Percentiles rank a stretch among this genome's conserved stretches.
These are phyloP conservation scores for Temnothorax unifasciatus DNA, from an alignment of 2,888 invertebrate genomes.

Conservation along the genomic window DNA sequence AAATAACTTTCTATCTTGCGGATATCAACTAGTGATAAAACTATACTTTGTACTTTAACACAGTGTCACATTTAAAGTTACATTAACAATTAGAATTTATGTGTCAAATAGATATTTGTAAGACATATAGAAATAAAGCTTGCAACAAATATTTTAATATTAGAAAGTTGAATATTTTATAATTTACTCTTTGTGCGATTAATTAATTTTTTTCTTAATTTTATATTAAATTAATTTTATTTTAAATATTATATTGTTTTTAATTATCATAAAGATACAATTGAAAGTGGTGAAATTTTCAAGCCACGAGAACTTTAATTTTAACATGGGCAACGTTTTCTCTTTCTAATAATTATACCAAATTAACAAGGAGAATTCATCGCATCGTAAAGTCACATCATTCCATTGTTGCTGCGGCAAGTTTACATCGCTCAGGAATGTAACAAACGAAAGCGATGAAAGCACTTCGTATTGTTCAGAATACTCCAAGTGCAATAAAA, in stretches of 20 bases:
- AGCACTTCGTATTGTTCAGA: constrained; percentile 31
- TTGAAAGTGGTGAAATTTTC: background rate
- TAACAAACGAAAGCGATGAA: constrained; percentile 20
- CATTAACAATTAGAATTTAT: background rate
- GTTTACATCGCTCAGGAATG: constrained; percentile 24
- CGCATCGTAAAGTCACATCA: constrained; percentile 10
- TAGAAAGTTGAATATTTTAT: background rate
- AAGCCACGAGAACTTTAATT: background rate
- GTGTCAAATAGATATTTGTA: background rate
- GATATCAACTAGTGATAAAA: background rate
- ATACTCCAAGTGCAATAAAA: constrained; percentile 9
- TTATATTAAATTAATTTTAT: background rate
- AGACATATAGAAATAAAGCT: background rate
- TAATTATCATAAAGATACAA: background rate
- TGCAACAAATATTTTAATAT: background rate
- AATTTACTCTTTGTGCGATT: background rate
- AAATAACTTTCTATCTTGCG: background rate
- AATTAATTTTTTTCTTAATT: background rate
- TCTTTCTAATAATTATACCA: constrained; percentile 26
- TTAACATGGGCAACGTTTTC: background rate
- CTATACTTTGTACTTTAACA: too few species aligned
- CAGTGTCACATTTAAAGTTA: background rate
- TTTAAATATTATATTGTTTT: background rate
- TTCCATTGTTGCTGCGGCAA: constrained; percentile 21
- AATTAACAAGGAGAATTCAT: background rate